Evolutionary conservation across 1,140 invertebrate genomes (phyloP), one percentile per base, ranked within the genome.

Genomic region (Aphaenogaster ashmeadi): DNA sequence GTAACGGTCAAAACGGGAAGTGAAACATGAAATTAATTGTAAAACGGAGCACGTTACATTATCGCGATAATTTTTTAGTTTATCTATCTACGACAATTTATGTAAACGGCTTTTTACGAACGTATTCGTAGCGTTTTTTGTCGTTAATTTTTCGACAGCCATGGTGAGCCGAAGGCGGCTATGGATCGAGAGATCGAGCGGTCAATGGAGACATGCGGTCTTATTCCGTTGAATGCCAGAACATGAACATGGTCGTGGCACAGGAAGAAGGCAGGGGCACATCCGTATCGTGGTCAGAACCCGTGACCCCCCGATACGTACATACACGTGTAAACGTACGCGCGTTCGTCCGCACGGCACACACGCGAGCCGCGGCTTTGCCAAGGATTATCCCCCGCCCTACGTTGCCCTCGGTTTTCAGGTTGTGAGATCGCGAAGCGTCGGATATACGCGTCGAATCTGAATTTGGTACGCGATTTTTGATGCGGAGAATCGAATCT

Each of bases 241-340:
- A 92, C 92, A 92, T 88, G 93, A 93, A 92, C 92, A 91, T 93
- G 93, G 92, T 94, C 90, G 92, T 92, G 88, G 90, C 92, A 95
- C 95, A 96, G 95, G 95, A 95, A 95, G 94, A 95, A 95, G 94
- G 95, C 94, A 95, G 95, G 94, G 94, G 95, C 95, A 96, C 95
- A 95, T 96, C 95, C 95, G 95, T 95, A 95, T 94, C 94, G 94
- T 96, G 95, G 92, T 93, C 94, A 95, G 93, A 93, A 93, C 91
- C 95, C 95, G 95, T 96, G 95, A 96, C 95, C 94, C 95, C 94
- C 95, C 88, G 80, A 77, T 86, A 91, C 89, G 74, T 90, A 89
- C 92, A 93, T 90, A 89, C 92, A 94, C 90, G 87, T 93, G 81
- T 92, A 89, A 91, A 91, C 80, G 90, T 91, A 92, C 87, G 86